These are phyloP conservation scores for Stomatorhinus walkeri DNA, from an alignment of 2,797 vertebrate species.

Conservation along the genomic window DNA sequence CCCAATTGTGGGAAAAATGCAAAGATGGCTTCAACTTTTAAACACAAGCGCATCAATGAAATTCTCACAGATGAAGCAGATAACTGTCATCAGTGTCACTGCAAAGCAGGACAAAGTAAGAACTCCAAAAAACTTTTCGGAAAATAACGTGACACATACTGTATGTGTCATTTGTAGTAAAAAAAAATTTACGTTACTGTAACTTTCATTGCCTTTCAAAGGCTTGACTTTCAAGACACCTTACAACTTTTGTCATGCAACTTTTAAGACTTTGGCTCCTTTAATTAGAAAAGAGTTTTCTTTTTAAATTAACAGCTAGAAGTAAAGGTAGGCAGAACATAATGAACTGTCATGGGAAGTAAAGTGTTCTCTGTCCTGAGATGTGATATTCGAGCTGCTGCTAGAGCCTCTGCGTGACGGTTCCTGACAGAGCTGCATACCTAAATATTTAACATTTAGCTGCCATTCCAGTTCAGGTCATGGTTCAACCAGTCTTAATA, in stretches of 20 bases:
- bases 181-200: background rate
- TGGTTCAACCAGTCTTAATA: background rate
- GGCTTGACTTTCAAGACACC: background rate
- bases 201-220: background rate
- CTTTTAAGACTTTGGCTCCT: background rate
- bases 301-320: slow-evolving; percentile 2
- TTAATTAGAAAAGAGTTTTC: background rate
- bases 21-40: background rate
- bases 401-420: background rate
- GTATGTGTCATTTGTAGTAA: background rate
- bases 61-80: background rate
- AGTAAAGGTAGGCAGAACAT: background rate
- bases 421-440: background rate
- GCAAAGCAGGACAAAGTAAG: background rate
- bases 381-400: background rate
- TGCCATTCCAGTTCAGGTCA: background rate
- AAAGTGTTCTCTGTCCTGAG: background rate
- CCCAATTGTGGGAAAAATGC: background rate
- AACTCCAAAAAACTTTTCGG: background rate
- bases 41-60: background rate
- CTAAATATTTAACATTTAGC: background rate
- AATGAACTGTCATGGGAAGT: background rate
- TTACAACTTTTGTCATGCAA: background rate
- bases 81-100: background rate
- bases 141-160: background rate